Percentiles rank a stretch among this genome's conserved stretches.
Conservation (phyloP, 37 sponge, comb jelly and placozoan species). For the Chondrilla cf. caribensis region DNA sequence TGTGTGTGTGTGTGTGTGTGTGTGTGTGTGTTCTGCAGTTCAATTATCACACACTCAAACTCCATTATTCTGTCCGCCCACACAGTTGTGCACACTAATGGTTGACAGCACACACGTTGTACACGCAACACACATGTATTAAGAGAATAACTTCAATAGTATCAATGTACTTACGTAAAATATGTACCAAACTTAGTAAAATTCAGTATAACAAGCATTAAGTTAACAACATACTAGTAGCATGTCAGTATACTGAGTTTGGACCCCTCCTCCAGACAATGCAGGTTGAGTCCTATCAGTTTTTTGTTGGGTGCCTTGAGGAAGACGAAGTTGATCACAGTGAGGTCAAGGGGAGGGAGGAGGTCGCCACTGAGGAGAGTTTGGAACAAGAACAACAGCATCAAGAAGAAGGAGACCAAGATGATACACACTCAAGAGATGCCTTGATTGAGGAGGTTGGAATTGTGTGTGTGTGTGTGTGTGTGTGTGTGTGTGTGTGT, state of each 20-base stretch:
- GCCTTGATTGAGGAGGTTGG: constrained; percentile 22
- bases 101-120: no score
- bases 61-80: no score
- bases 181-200: no score
- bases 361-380: background rate
- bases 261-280: background rate
- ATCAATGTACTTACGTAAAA: no score
- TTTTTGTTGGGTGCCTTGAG: background rate
- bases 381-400: background rate
- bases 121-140: no score
- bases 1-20: no score
- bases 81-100: no score
- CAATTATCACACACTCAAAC: no score
- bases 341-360: background rate
- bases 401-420: constrained; percentile 2
- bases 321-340: background rate
- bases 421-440: constrained; percentile 28
- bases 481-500: constrained; percentile 28
- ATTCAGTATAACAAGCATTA: no score
- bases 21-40: no score
- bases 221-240: background rate
- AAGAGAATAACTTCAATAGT: no score
- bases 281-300: background rate
- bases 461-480: constrained; percentile 19
- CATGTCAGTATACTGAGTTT: background rate